A percentile compares a stretch with the other conserved stretches of the same genome.
These are phyloP conservation scores for Martes martes DNA, from an alignment of 2,113 vertebrate species.

Conservation along the genomic window DNA sequence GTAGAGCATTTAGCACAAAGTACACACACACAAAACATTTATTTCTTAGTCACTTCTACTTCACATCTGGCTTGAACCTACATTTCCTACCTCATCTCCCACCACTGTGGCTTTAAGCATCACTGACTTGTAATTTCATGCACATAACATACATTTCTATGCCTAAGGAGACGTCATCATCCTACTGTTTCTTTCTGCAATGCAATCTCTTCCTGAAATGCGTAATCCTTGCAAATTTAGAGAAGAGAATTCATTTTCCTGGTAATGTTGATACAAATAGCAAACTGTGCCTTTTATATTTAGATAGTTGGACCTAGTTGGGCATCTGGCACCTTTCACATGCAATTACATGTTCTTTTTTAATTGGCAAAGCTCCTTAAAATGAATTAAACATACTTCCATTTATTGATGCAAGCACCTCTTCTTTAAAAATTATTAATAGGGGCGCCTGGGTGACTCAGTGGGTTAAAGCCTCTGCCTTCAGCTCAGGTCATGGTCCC, in stretches of 20 bases:
- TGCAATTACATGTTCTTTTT: neutral
- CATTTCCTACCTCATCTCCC: neutral
- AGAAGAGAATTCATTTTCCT: neutral
- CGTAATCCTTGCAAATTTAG: neutral
- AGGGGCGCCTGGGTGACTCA: neutral
- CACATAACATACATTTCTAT: neutral
- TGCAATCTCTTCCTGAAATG: neutral
- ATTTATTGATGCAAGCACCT: neutral
- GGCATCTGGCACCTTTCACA: neutral
- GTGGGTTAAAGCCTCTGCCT: too few relatives aligned
- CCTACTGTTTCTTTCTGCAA: neutral
- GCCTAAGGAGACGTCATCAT: neutral
- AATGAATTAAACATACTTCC: neutral
- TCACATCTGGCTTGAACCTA: neutral
- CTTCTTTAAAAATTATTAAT: constrained; percentile 26
- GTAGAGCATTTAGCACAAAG: neutral
- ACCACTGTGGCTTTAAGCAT: neutral
- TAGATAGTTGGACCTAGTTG: neutral
- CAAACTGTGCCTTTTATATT: neutral
- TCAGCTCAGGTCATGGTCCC: too few relatives aligned
- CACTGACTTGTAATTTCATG: neutral
- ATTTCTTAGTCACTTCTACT: neutral
- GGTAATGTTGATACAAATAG: neutral
- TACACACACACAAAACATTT: neutral
- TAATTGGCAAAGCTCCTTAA: neutral